phyloP scores from a whole-genome alignment of 2,113 vertebrate genomes.

The Geococcyx californianus region DNA sequence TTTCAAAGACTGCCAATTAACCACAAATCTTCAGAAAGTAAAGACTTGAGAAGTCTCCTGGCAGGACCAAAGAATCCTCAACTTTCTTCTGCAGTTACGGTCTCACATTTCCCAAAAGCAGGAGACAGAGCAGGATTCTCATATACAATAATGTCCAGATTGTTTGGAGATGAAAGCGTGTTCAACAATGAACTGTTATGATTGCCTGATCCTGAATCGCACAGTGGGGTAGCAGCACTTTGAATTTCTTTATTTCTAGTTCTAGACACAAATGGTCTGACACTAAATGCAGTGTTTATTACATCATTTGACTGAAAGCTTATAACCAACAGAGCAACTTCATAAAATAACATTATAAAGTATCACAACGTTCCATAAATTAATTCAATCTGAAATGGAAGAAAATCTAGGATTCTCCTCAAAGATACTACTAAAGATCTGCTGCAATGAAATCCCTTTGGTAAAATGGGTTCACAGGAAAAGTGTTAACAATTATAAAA shows the following conservation, averaged over 20 bases:
- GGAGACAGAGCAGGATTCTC: background rate
- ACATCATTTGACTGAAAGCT: background rate
- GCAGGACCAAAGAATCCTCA: background rate
- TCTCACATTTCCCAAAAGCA: background rate
- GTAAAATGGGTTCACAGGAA: background rate
- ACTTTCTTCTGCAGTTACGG: background rate
- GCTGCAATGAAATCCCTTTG: background rate
- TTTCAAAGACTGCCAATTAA: slow-evolving; percentile 1
- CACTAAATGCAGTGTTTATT: background rate
- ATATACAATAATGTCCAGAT: background rate
- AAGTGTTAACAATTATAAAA: background rate
- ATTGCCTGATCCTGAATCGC: background rate
- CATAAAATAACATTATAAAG: background rate
- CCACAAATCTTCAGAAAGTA: background rate
- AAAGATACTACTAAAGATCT: background rate
- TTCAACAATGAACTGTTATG: background rate
- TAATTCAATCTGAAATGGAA: background rate
- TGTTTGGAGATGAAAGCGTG: background rate
- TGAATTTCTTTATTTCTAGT: too few species aligned
- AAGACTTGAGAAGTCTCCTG: background rate
- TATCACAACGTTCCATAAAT: background rate
- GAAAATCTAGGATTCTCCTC: background rate
- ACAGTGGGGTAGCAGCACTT: background rate
- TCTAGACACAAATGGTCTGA: background rate
- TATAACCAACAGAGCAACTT: background rate